These are phyloP conservation scores for Oryzias sinensis DNA, from an alignment of 2,797 vertebrate species.

Conservation along the genomic window DNA sequence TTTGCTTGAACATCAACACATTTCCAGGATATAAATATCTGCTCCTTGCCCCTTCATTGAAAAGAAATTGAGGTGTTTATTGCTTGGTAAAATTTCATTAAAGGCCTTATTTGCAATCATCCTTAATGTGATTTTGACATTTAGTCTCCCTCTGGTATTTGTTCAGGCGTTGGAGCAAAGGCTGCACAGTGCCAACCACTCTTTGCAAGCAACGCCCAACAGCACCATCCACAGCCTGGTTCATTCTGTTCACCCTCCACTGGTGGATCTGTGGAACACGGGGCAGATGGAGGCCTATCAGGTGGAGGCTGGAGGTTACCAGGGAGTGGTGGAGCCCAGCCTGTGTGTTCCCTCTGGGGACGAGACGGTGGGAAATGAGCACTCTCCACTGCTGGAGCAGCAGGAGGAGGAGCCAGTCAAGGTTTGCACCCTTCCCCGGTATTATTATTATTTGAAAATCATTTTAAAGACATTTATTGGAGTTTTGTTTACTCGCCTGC, in stretches of 20 bases:
- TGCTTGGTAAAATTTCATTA: neutral
- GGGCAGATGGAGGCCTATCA: constrained; percentile 79
- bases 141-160: constrained; percentile 15
- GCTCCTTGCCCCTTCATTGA: too few species aligned
- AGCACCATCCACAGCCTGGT: constrained; percentile 83
- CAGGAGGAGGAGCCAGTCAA: constrained; percentile 84
- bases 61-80: neutral
- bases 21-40: too few species aligned
- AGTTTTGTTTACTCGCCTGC: too few species aligned
- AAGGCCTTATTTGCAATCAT: neutral
- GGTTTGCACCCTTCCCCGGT: constrained; percentile 52
- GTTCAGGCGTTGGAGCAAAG: constrained; percentile 77
- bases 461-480: too few species aligned
- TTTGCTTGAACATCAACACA: too few species aligned
- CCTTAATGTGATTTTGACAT: neutral
- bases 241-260: constrained; percentile 78
- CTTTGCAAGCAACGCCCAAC: constrained; percentile 83
- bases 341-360: constrained; percentile 72
- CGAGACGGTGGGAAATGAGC: constrained; percentile 81
- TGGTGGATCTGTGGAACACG: constrained; percentile 89
- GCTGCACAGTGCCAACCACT: constrained; percentile 80
- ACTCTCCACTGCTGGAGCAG: constrained; percentile 87
- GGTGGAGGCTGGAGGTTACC: constrained; percentile 80
- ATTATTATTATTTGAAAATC: too few species aligned
- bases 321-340: constrained; percentile 84